Conservation (phyloP, 2,113 vertebrate genomes). For the Otus sunia region DNA sequence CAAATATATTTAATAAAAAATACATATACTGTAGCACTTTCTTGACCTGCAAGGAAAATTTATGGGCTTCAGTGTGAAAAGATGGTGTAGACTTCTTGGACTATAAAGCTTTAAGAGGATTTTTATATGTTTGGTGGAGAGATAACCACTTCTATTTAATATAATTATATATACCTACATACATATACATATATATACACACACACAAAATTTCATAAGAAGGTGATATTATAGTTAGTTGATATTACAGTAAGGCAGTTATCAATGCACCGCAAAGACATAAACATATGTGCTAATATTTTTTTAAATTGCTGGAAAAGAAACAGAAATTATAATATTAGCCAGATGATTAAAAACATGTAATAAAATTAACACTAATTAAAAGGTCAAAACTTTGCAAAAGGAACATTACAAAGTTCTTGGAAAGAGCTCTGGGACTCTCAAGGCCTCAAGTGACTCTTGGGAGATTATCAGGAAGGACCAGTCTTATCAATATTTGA, state of each 20-base stretch:
- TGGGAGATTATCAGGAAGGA: neutral
- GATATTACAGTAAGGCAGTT: neutral
- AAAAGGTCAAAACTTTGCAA: neutral
- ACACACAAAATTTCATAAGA: neutral
- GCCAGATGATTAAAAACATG: neutral
- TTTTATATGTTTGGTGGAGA: neutral
- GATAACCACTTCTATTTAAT: neutral
- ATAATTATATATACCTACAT: neutral
- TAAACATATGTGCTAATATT: neutral
- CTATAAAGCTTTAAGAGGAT: neutral
- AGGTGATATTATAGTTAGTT: neutral
- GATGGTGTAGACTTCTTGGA: neutral
- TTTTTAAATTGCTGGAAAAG: neutral
- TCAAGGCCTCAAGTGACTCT: neutral
- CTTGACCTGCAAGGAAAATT: neutral
- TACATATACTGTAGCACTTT: neutral
- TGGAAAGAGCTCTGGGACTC: neutral
- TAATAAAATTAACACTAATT: neutral
- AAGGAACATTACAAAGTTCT: neutral
- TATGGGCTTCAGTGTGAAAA: neutral
- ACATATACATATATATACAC: neutral
- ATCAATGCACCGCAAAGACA: neutral
- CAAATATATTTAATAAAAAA: neutral
- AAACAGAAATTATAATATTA: neutral
- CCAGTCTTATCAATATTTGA: neutral